phyloP scores from a whole-genome alignment of 1,140 invertebrate species.

The Theocolax elegans region DNA sequence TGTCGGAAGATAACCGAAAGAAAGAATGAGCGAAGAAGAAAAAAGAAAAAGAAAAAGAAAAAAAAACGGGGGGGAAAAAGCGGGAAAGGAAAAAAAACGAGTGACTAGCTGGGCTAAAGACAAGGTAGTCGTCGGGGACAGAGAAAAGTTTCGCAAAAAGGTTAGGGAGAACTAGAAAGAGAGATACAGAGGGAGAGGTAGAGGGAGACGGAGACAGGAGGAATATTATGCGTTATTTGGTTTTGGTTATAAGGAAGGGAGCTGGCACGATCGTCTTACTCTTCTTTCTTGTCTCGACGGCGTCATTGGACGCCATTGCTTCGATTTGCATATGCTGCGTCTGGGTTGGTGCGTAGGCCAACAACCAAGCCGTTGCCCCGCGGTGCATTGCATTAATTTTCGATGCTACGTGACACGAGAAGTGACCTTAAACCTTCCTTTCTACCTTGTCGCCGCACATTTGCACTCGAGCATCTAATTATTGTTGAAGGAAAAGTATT shows the following conservation, averaged over 20 bases:
- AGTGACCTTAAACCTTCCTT: slow-evolving; percentile 51
- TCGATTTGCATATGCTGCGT: slow-evolving; percentile 58
- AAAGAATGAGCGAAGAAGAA: slow-evolving; percentile 40
- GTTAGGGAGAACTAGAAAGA: no score
- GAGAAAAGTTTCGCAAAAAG: no score
- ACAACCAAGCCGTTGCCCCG: no score
- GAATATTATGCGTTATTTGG: no score
- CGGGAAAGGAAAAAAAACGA: slow-evolving; percentile 39
- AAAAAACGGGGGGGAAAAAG: slow-evolving; percentile 44
- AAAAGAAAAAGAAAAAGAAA: slow-evolving; percentile 34
- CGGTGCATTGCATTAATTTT: slow-evolving; percentile 61
- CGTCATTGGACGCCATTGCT: slow-evolving; percentile 29
- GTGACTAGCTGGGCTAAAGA: no score
- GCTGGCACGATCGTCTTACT: no score
- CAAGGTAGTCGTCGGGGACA: no score
- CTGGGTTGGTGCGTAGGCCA: no score
- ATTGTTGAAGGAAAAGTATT: slow-evolving; percentile 51
- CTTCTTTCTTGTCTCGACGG: no score
- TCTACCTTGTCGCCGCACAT: slow-evolving; percentile 1
- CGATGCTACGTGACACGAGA: slow-evolving; percentile 47
- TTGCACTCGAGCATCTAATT: slow-evolving; percentile 51
- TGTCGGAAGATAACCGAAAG: slow-evolving; percentile 48
- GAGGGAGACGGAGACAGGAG: no score
- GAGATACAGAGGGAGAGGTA: no score
- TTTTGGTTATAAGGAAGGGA: no score